Percentiles rank a stretch among this genome's conserved stretches.
phyloP scores from a whole-genome alignment of 2,888 invertebrate genomes.

The Diaperis boleti region DNA sequence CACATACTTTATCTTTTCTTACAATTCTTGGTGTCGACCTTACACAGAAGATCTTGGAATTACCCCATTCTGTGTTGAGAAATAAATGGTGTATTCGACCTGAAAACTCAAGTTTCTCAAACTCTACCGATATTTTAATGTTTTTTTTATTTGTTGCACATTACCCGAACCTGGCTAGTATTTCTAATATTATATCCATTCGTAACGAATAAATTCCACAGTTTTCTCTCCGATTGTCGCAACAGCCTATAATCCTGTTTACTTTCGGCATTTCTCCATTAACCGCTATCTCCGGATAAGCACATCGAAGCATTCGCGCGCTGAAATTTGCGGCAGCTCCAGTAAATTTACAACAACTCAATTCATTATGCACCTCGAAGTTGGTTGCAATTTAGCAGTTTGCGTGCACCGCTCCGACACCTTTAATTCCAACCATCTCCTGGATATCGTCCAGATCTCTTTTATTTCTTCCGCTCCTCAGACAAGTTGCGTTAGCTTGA shows the following conservation, averaged over 20 bases:
- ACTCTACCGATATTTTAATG: no score
- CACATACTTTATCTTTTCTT: no score
- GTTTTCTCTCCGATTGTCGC: neutral
- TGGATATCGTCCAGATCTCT: slow-evolving; percentile 44
- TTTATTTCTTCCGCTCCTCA: slow-evolving; percentile 46
- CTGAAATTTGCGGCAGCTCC: neutral
- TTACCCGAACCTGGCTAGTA: no score
- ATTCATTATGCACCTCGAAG: neutral
- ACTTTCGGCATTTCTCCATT: neutral
- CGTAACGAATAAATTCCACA: no score
- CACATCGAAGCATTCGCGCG: neutral
- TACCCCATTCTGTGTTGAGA: no score
- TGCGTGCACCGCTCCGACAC: slow-evolving; percentile 28
- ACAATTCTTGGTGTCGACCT: no score
- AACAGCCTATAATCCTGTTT: neutral
- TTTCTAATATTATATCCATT: no score
- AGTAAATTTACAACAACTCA: slow-evolving; percentile 2
- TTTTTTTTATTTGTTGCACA: no score
- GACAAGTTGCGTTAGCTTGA: slow-evolving; percentile 43
- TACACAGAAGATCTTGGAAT: no score
- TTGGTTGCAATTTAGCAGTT: slow-evolving; percentile 7
- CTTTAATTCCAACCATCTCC: slow-evolving; percentile 37
- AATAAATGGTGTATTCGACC: no score
- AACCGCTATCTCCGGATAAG: neutral
- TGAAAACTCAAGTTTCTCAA: no score